Percentiles rank a stretch among this genome's conserved stretches.
Evolutionary conservation across 2,113 vertebrate species (phyloP).

Genomic region (Melanerpes aurifrons): DNA sequence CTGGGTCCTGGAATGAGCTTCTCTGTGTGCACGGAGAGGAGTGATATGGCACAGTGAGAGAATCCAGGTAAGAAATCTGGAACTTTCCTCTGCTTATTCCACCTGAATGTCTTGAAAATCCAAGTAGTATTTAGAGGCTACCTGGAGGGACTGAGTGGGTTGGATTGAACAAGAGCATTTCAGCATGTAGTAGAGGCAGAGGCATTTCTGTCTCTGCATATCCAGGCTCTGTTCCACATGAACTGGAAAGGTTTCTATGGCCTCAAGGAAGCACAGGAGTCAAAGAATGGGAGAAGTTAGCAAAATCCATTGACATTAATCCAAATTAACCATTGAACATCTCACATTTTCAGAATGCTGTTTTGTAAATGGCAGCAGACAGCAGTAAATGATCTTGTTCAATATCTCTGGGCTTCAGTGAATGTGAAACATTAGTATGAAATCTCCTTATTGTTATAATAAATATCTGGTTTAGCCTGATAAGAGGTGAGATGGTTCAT

Average conservation of each 20-base stretch:
- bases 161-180: neutral
- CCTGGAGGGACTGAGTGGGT: neutral
- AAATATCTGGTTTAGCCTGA: constrained; percentile 74
- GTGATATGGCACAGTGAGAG: fast-evolving
- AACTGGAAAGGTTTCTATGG: neutral
- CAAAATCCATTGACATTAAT: constrained; percentile 57
- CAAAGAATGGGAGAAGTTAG: constrained; percentile 27
- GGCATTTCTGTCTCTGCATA: fast-evolving
- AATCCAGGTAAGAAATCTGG: neutral
- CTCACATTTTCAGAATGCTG: constrained; percentile 40
- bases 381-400: constrained; percentile 67
- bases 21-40: fast-evolving
- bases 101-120: neutral
- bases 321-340: constrained; percentile 59
- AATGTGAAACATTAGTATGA: constrained; percentile 61
- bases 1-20: neutral
- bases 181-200: neutral
- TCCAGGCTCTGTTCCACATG: neutral
- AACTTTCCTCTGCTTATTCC: neutral
- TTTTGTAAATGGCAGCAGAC: constrained; percentile 54
- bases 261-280: neutral
- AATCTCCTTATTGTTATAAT: constrained; percentile 73
- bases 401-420: constrained; percentile 59
- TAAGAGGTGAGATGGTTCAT: constrained; percentile 75
- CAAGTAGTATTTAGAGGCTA: neutral